Evolutionary conservation across 2,888 invertebrate genomes (phyloP).

Genomic region (Erebia aethiops): DNA sequence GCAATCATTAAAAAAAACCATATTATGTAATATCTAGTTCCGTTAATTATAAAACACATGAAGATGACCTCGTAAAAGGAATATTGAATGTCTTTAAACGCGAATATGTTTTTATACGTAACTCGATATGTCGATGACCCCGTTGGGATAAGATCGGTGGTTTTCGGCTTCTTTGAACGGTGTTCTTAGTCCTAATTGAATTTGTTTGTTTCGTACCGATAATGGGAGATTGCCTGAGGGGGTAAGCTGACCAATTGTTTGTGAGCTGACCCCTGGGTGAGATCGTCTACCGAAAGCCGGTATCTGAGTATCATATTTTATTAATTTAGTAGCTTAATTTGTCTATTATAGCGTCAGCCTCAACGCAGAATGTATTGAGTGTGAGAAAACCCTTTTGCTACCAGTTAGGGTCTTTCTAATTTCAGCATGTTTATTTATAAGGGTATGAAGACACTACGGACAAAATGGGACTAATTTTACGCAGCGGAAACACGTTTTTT

Average conservation of each 20-base stretch:
- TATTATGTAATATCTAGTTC: constrained; percentile 29
- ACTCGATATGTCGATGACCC: constrained; percentile 63
- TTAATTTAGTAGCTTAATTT: background rate
- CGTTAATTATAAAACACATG: constrained; percentile 25
- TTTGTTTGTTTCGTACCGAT: constrained; percentile 77
- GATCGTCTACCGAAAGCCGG: constrained; percentile 35
- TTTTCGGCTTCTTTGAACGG: constrained; percentile 70
- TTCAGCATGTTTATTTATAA: too few species aligned
- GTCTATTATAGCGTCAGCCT: background rate
- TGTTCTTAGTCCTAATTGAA: constrained; percentile 81
- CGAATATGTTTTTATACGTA: constrained; percentile 55
- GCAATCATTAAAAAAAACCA: constrained; percentile 11
- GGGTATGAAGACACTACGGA: too few species aligned
- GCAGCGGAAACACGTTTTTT: too few species aligned
- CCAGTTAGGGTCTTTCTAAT: too few species aligned
- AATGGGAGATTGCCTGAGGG: constrained; percentile 59
- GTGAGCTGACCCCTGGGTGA: constrained; percentile 42
- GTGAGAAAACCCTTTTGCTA: too few species aligned
- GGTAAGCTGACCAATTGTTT: constrained; percentile 30
- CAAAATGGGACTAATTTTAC: too few species aligned
- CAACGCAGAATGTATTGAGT: background rate
- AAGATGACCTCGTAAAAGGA: constrained; percentile 46
- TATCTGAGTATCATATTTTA: constrained; percentile 14
- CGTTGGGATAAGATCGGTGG: constrained; percentile 59
- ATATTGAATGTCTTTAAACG: constrained; percentile 45